Evolutionary conservation across 2,888 invertebrate genomes (phyloP).

Genomic region (Isoperla grammatica): DNA sequence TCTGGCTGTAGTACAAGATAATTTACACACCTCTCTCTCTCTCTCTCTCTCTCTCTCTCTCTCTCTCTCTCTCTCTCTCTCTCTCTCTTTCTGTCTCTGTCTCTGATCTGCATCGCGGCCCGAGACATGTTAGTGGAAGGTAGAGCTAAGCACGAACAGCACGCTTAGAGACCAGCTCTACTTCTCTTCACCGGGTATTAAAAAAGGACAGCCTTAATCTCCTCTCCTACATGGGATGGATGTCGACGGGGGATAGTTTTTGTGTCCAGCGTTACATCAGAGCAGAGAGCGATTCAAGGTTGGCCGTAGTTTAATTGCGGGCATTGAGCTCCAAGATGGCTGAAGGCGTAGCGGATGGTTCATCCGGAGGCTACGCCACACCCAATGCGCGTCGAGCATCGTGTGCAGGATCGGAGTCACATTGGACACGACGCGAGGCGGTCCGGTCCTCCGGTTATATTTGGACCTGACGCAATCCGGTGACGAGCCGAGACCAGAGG

Average conservation of each 20-base stretch:
- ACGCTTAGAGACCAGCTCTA: conserved; percentile 17
- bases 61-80: background rate
- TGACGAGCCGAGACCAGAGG: too few species aligned
- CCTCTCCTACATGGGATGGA: conserved; percentile 12
- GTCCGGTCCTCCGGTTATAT: too few species aligned
- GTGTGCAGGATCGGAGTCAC: background rate
- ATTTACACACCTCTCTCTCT: background rate
- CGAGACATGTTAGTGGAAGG: background rate
- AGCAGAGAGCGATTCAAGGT: conserved; percentile 17
- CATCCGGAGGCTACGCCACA: conserved; percentile 16
- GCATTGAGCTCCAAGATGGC: conserved; percentile 18
- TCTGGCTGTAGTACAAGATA: too few species aligned
- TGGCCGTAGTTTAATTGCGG: conserved; percentile 17
- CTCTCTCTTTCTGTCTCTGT: background rate
- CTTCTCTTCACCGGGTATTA: conserved; percentile 5
- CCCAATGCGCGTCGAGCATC: conserved; percentile 4
- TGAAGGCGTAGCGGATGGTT: conserved; percentile 9
- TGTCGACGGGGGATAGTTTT: conserved; percentile 10
- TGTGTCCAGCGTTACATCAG: conserved; percentile 9
- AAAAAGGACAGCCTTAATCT: background rate
- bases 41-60: background rate
- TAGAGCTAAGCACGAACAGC: conserved; percentile 11
- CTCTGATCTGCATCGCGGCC: background rate
- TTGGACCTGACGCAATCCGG: too few species aligned
- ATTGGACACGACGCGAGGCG: too few species aligned